These are phyloP conservation scores for Pygmarrhopalites habei DNA, from an alignment of 1,140 invertebrate genomes.

Conservation along the genomic window DNA sequence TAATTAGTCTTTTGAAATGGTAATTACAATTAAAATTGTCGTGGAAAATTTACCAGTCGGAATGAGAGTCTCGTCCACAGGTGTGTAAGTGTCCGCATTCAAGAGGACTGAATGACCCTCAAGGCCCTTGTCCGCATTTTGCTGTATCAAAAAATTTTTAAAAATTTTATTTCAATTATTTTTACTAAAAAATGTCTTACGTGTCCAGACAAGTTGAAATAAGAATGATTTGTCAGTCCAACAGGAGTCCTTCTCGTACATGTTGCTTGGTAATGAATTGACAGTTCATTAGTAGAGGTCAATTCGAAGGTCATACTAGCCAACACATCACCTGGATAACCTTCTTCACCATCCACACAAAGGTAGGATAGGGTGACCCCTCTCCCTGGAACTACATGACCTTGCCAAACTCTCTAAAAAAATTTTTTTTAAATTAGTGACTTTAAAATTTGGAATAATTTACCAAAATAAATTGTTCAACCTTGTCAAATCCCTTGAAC, in stretches of 20 bases:
- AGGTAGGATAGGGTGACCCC: slow-evolving; percentile 59
- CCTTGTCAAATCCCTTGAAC: too few species aligned
- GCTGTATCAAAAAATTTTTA: slow-evolving; percentile 45
- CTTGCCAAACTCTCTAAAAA: too few species aligned
- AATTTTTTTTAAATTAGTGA: too few species aligned
- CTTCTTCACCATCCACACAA: slow-evolving; percentile 74
- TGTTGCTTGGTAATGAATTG: slow-evolving; percentile 62
- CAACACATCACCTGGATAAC: slow-evolving; percentile 69
- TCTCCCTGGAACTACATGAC: slow-evolving; percentile 44
- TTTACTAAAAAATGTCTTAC: slow-evolving; percentile 40
- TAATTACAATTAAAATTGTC: too few species aligned
- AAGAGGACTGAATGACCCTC: slow-evolving; percentile 66
- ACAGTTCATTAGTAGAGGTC: slow-evolving; percentile 60
- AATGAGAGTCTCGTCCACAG: slow-evolving; percentile 61
- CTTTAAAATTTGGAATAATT: too few species aligned
- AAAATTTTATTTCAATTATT: background rate
- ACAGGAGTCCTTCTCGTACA: slow-evolving; percentile 71
- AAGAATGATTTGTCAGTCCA: slow-evolving; percentile 86
- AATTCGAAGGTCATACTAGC: slow-evolving; percentile 63
- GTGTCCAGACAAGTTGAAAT: slow-evolving; percentile 88
- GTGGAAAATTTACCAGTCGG: slow-evolving; percentile 62
- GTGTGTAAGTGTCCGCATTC: slow-evolving; percentile 67
- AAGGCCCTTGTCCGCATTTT: slow-evolving; percentile 50
- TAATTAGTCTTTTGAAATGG: too few species aligned
- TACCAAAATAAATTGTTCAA: too few species aligned